phyloP scores from a whole-genome alignment of 2,888 invertebrate species.

The Tricholauxania praeusta region DNA sequence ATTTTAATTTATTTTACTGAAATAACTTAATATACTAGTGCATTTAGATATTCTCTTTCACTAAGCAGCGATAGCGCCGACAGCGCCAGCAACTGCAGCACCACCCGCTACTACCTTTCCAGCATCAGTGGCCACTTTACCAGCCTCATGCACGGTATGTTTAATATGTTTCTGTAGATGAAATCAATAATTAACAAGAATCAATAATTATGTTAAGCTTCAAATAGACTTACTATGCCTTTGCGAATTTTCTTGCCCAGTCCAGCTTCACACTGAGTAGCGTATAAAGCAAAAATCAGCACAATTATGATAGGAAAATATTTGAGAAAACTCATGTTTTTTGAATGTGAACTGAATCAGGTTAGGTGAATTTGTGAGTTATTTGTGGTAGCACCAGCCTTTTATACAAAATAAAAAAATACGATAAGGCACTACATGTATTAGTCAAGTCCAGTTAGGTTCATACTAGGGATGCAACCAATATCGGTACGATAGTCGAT shows the following conservation, averaged over 20 bases:
- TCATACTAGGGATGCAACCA: too few relatives aligned
- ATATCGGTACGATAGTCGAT: too few relatives aligned
- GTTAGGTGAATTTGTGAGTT: too few relatives aligned
- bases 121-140: slow-evolving; percentile 42
- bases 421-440: too few relatives aligned
- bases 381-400: too few relatives aligned
- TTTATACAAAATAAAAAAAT: too few relatives aligned
- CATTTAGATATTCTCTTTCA: too few relatives aligned
- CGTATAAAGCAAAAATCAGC: not conserved
- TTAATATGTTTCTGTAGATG: slow-evolving; percentile 45
- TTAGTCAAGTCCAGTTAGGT: too few relatives aligned
- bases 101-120: slow-evolving; percentile 45
- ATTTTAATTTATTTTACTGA: too few relatives aligned
- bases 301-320: slow-evolving; percentile 1
- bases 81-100: slow-evolving; percentile 42
- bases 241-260: slow-evolving; percentile 22
- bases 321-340: slow-evolving; percentile 12
- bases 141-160: slow-evolving; percentile 45
- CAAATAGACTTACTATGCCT: not conserved
- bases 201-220: not conserved
- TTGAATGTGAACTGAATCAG: too few relatives aligned
- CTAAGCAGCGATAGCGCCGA: slow-evolving; percentile 35
- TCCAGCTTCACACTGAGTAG: slow-evolving; percentile 16
- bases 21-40: too few relatives aligned
- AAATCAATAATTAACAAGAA: not conserved